These are phyloP conservation scores for Andricus quercusramuli DNA, from an alignment of 2,888 invertebrate species.

Conservation along the genomic window DNA sequence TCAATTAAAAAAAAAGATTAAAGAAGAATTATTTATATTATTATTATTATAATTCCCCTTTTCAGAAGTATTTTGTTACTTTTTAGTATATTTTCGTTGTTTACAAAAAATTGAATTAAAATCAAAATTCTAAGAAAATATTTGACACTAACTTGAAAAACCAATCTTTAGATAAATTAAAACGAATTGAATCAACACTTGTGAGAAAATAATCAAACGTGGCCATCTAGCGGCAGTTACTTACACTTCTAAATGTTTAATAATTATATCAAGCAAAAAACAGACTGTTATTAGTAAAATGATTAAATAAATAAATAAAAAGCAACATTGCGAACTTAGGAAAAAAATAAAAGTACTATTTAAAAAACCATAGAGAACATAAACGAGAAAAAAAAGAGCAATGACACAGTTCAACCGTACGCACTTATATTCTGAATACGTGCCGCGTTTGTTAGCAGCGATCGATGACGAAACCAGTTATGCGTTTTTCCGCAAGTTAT, in stretches of 20 bases:
- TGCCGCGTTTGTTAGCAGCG: background rate
- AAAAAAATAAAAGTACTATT: background rate
- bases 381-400: background rate
- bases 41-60: no score
- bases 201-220: background rate
- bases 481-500: slow-evolving; percentile 10
- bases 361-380: background rate
- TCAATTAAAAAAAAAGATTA: no score
- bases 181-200: background rate
- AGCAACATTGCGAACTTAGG: background rate
- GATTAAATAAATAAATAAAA: background rate
- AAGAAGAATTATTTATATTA: no score
- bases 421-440: background rate
- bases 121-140: no score
- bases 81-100: no score
- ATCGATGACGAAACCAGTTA: slow-evolving; percentile 29
- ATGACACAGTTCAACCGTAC: background rate
- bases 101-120: no score
- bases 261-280: no score
- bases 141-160: no score
- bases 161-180: background rate
- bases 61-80: no score
- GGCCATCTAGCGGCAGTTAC: background rate
- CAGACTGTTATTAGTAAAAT: no score
- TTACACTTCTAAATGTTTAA: no score